phyloP scores from a whole-genome alignment of 2,797 vertebrate species.

The Pangasius krempfi region DNA sequence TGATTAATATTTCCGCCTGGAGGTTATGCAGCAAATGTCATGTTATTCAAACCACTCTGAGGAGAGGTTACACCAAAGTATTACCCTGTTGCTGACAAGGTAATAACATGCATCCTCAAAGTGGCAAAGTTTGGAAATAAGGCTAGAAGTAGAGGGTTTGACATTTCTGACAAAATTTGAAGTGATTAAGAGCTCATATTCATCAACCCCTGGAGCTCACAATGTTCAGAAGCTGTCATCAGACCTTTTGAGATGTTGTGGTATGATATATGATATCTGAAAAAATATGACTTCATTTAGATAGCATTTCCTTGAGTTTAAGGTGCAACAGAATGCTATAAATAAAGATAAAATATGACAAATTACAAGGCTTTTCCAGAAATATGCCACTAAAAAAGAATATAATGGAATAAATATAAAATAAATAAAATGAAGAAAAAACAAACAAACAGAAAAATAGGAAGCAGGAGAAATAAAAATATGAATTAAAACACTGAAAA shows the following conservation, averaged over 20 bases:
- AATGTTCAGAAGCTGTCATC: not conserved
- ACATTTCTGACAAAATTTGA: not conserved
- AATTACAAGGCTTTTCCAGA: not conserved
- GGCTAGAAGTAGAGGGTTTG: not conserved
- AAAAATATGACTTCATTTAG: not conserved
- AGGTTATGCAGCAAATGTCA: slow-evolving; percentile 36
- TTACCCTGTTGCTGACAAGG: slow-evolving; percentile 1
- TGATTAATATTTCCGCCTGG: slow-evolving; percentile 48
- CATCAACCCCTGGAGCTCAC: not conserved
- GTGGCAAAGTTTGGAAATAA: slow-evolving; percentile 6
- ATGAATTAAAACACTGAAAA: too few species aligned
- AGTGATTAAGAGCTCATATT: slow-evolving; percentile 12
- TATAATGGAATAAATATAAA: not conserved
- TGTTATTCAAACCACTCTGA: not conserved
- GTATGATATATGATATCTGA: not conserved
- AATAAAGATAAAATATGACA: not conserved
- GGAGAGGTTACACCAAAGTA: not conserved
- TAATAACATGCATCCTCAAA: not conserved
- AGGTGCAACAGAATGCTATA: not conserved
- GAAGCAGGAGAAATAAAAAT: too few species aligned
- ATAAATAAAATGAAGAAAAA: too few species aligned
- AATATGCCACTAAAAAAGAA: not conserved
- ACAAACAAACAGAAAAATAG: too few species aligned
- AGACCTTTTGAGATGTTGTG: not conserved
- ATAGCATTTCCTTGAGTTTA: not conserved